phyloP scores from a whole-genome alignment of 2,888 invertebrate species.

The Xestia ashworthii region DNA sequence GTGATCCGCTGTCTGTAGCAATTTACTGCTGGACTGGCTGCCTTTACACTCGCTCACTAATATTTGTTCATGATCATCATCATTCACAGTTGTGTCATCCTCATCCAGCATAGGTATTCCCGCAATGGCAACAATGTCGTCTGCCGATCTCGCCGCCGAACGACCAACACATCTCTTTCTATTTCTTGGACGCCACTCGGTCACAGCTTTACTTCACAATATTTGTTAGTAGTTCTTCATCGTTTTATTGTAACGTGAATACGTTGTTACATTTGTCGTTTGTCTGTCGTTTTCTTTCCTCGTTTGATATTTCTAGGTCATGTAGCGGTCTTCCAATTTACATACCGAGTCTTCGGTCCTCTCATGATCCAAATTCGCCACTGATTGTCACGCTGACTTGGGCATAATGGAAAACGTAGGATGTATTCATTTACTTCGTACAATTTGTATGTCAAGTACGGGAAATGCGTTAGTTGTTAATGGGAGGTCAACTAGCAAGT shows the following conservation, averaged over 20 bases:
- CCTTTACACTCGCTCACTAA: no score
- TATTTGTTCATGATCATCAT: no score
- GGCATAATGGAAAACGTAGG: constrained; percentile 9
- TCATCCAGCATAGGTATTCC: no score
- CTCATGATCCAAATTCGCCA: not conserved
- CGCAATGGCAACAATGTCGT: no score
- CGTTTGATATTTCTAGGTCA: not conserved
- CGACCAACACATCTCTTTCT: no score
- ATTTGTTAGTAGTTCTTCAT: not conserved
- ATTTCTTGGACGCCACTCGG: no score
- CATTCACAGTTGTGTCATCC: no score
- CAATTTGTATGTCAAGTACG: constrained; percentile 18
- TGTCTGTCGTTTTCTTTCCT: not conserved
- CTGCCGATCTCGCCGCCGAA: no score
- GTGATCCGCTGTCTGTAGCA: not conserved
- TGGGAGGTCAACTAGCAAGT: constrained; percentile 24
- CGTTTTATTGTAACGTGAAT: not conserved
- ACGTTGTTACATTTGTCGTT: not conserved
- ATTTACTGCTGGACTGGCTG: not conserved
- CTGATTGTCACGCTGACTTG: not conserved
- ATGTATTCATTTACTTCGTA: constrained; percentile 11
- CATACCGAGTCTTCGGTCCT: no score
- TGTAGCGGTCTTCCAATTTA: not conserved
- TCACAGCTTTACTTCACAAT: no score
- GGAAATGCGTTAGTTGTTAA: constrained; percentile 27